These are phyloP conservation scores for Heliconius congener DNA, from an alignment of 1,140 invertebrate genomes.

Conservation along the genomic window DNA sequence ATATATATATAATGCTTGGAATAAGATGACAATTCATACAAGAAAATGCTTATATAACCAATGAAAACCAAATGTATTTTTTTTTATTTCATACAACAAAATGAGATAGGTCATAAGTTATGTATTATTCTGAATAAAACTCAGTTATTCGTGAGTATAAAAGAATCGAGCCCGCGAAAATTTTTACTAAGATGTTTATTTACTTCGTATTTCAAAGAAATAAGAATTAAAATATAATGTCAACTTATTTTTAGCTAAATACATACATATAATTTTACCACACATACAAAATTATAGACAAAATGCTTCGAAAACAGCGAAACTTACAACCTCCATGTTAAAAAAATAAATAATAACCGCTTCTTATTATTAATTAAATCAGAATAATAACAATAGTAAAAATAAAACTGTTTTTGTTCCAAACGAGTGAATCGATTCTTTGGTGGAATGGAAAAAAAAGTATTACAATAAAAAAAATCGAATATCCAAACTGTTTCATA, in stretches of 20 bases:
- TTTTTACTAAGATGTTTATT: neutral
- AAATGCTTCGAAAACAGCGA: neutral
- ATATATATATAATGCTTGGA: neutral
- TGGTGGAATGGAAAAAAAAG: neutral
- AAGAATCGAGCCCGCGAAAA: neutral
- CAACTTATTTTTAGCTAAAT: neutral
- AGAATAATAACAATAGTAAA: neutral
- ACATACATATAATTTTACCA: neutral
- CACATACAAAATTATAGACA: neutral
- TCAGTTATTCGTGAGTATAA: neutral
- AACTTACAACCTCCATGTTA: constrained; percentile 6
- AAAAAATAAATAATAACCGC: constrained; percentile 12
- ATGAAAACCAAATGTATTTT: too few species aligned
- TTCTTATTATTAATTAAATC: constrained; percentile 2
- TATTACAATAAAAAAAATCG: neutral
- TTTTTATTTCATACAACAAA: too few species aligned
- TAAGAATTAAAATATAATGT: neutral
- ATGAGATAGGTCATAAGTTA: too few species aligned
- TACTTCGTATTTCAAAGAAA: neutral
- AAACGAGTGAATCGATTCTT: constrained; percentile 5
- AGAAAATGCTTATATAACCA: neutral
- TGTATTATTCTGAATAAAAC: too few species aligned
- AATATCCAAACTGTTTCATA: neutral
- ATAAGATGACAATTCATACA: neutral
- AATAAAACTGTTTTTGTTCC: neutral